These are phyloP conservation scores for Laticauda colubrina DNA, from an alignment of 2,113 vertebrate genomes.

Conservation along the genomic window DNA sequence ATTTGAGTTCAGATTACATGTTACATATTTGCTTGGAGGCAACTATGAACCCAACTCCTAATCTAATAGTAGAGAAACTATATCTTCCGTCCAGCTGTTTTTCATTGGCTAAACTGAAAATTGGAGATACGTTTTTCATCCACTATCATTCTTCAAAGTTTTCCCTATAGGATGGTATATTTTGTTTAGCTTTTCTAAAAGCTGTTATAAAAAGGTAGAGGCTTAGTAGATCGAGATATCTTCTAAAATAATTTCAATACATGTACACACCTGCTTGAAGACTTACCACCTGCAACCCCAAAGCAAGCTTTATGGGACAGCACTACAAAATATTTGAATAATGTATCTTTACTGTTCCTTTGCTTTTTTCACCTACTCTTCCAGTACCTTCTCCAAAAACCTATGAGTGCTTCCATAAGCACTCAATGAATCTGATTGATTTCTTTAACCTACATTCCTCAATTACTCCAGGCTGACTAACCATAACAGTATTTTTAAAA, in stretches of 20 bases:
- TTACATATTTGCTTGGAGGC: not conserved
- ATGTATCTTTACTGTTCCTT: not conserved
- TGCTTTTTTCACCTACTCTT: not conserved
- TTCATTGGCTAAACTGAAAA: not conserved
- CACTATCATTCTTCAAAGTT: not conserved
- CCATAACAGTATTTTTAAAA: not conserved
- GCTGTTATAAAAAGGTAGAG: not conserved
- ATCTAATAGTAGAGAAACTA: not conserved
- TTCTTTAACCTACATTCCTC: not conserved
- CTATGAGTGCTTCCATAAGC: not conserved
- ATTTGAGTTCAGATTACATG: not conserved
- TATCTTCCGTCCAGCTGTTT: not conserved
- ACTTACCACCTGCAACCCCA: not conserved
- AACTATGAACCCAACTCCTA: not conserved
- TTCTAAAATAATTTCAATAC: not conserved
- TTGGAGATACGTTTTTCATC: not conserved
- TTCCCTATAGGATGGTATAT: not conserved
- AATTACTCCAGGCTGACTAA: not conserved
- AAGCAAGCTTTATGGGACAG: not conserved
- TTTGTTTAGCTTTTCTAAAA: not conserved
- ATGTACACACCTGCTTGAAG: not conserved
- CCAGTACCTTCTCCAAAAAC: not conserved
- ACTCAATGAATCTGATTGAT: not conserved
- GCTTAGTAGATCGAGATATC: not conserved
- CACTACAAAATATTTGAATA: not conserved